A percentile compares a stretch with the other conserved stretches of the same genome.
phyloP scores from a whole-genome alignment of 2,797 vertebrate species.

The Chrosomus eos region DNA sequence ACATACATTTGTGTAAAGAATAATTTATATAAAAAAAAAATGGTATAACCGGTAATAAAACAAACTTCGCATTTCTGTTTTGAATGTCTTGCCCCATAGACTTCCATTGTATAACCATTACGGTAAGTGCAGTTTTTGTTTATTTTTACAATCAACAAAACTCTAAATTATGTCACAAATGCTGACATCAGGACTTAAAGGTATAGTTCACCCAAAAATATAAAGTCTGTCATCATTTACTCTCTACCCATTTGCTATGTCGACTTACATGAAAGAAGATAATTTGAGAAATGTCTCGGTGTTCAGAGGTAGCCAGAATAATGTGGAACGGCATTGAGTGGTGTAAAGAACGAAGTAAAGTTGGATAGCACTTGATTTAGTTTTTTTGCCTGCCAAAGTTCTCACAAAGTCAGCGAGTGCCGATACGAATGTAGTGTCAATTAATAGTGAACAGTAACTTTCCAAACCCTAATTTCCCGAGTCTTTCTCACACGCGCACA shows the following conservation, averaged over 20 bases:
- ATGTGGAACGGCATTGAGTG: background rate
- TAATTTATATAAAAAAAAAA: background rate
- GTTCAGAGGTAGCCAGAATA: background rate
- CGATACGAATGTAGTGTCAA: conserved; percentile 7
- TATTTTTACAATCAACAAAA: background rate
- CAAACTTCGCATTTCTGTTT: background rate
- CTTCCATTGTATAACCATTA: background rate
- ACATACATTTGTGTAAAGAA: background rate
- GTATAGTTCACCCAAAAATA: background rate
- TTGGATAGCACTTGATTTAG: no score
- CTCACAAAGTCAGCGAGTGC: conserved; percentile 16
- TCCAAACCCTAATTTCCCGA: conserved; percentile 55
- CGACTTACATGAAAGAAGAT: background rate
- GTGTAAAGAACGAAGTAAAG: background rate
- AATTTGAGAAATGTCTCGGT: background rate
- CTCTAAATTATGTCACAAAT: background rate
- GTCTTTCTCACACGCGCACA: conserved; percentile 66
- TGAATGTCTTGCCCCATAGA: background rate
- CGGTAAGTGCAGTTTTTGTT: background rate
- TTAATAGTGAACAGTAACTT: conserved; percentile 32
- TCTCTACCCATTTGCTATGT: background rate
- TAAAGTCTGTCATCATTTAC: background rate
- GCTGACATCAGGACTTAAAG: background rate
- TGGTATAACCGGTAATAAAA: background rate
- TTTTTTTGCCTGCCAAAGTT: no score